Evolutionary conservation across 2,797 vertebrate genomes (phyloP), one percentile per base, ranked within the genome.

Genomic region (Typhlichthys eigenmanni): DNA sequence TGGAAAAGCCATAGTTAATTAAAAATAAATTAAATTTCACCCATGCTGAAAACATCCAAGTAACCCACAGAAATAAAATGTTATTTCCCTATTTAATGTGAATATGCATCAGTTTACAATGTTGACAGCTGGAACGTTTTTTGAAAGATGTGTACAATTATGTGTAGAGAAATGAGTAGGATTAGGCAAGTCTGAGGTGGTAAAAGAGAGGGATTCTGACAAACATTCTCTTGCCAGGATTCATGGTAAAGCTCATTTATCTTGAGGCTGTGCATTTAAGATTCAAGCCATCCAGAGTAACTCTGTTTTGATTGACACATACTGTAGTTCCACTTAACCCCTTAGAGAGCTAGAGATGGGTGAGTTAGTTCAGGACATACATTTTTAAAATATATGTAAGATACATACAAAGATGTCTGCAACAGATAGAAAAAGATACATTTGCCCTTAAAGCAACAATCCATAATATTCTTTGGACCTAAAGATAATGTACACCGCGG

Each of bases 171-270:
- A 71, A 66, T 47, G 34, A 70, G 68, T 75, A 81, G 68, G 74
- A 79, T 75, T 71, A 74, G 66, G 81, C 83, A 84, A 80, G 81
- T 85, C 69, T 56, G 78, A 70, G 49, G 72, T 72, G 66, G 73
- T 82, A 78, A 80, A 79, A 66, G 57, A 60, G 67, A 69, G 65
- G 55, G 61, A 71, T 54, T 63, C 60, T 69, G 73, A 77, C 74
- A 84, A 73, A 59, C 64, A 62, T 70, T 63, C 60, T 19, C 58
- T 61, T 71, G 72, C 73, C 70, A 70, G 71, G 61, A 71, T 80
- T 50, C 68, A 82, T 66, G 78, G 79, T 73, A 62, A 50, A 62
- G 55, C 71, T 84, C 29, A 81, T 81, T 73, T 80, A 74, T 85
- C 66, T 84, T 0, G 11, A 78, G 76, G 68, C 68, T 78, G 71